Evolutionary conservation across 2,888 invertebrate genomes (phyloP).

Genomic region (Calliopum simillimum): DNA sequence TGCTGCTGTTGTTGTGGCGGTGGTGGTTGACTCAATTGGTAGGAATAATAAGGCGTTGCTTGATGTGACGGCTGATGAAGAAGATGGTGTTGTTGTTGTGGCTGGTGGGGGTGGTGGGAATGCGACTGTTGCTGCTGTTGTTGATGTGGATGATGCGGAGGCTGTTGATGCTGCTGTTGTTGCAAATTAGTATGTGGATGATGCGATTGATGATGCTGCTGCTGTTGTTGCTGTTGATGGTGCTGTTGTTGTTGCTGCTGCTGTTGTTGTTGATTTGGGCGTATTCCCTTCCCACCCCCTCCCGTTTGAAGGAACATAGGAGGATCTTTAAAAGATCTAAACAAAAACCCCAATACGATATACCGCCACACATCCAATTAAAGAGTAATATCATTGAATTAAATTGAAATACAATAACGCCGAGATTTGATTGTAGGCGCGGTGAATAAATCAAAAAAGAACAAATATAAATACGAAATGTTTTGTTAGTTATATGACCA

Average conservation of each 20-base stretch:
- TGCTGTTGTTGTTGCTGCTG: slow-evolving; percentile 57
- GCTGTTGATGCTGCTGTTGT: slow-evolving; percentile 51
- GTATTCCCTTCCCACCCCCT: slow-evolving; percentile 66
- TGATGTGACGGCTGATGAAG: slow-evolving; percentile 44
- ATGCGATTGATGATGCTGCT: slow-evolving; percentile 53
- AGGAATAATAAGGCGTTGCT: slow-evolving; percentile 36
- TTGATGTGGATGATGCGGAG: slow-evolving; percentile 39
- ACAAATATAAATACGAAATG: slow-evolving; percentile 23
- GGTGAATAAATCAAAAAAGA: slow-evolving; percentile 24
- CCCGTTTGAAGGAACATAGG: slow-evolving; percentile 64
- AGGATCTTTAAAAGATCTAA: slow-evolving; percentile 62
- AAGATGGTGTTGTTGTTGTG: slow-evolving; percentile 45
- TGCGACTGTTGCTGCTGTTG: slow-evolving; percentile 43
- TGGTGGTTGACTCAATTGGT: slow-evolving; percentile 43
- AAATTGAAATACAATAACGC: neutral
- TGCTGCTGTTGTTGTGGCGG: slow-evolving; percentile 22
- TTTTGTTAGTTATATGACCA: slow-evolving; percentile 30
- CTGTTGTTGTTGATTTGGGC: slow-evolving; percentile 53
- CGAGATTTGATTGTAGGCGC: slow-evolving; percentile 19
- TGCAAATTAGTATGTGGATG: slow-evolving; percentile 48
- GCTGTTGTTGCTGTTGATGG: slow-evolving; percentile 47
- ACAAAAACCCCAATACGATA: slow-evolving; percentile 14
- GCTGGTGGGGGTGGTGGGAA: slow-evolving; percentile 32
- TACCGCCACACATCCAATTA: neutral
- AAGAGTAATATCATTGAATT: neutral